These are phyloP conservation scores for Smittia sp. DNA, from an alignment of 2,888 invertebrate genomes.

Conservation along the genomic window DNA sequence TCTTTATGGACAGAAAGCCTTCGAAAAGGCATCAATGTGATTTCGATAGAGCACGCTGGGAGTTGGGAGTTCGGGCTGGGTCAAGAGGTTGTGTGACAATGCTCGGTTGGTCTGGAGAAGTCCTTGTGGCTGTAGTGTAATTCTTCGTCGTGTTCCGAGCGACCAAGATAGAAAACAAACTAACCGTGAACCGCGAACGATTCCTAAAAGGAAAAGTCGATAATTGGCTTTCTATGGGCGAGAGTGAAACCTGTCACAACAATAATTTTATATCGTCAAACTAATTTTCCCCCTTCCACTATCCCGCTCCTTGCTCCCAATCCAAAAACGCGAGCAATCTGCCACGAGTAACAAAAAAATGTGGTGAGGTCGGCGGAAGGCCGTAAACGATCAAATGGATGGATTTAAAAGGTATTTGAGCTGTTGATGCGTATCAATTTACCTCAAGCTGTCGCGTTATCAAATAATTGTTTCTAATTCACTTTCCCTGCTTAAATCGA, in stretches of 20 bases:
- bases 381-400: not conserved
- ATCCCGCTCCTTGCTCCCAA: not conserved
- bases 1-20: conserved; percentile 18
- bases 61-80: not conserved
- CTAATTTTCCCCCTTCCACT: not conserved
- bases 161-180: no score
- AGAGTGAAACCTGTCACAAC: conserved; percentile 4
- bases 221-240: no score
- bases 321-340: not conserved
- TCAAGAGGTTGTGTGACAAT: no score
- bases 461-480: conserved; percentile 32
- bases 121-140: no score
- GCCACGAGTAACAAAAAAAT: not conserved
- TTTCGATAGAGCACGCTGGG: not conserved
- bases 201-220: no score
- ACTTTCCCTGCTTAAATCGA: conserved; percentile 6
- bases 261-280: not conserved
- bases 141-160: no score
- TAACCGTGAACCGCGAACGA: no score
- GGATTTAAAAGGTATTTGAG: conserved; percentile 28
- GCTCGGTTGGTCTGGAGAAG: no score
- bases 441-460: not conserved
- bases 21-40: conserved; percentile 3
- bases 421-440: conserved; percentile 29
- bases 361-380: not conserved